Evolutionary conservation across 2,888 invertebrate species (phyloP), one percentile per base, ranked within the genome.

Genomic region (Platycheirus rosarum): DNA sequence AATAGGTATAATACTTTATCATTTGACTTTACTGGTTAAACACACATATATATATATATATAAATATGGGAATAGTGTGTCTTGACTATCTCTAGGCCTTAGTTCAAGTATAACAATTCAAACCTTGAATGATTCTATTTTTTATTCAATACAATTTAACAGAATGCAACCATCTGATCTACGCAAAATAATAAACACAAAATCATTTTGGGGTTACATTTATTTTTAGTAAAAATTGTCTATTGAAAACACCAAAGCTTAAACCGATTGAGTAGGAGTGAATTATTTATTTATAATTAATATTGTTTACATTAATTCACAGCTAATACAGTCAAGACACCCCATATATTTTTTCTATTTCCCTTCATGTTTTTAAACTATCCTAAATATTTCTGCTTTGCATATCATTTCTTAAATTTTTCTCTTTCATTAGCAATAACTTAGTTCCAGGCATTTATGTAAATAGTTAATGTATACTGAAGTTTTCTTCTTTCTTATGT

Each of bases 1-100:
- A 35, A 37, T 40, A 3, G 13, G 13, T 82, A 20, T 82, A 82
- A 82, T 82, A 82, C 82, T 82, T 82, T 82, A 71, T 69, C 63
- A 73, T 77, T 82, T 73, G 71, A 73, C 70, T 55, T 63, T 71
- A 76, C 68, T 77, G 82, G 68, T 77, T 77, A 75, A 70, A 74
- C 49, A 75, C 74, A 55, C 48, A 48, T 20, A 23, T 55, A 16
- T 44, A 26, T 42, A 51, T 77, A 20, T 71, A 32, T 73, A 60
- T 37, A 53, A 11, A 53, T 65, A 26, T 20, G 44, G 40, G 68
- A 62, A 42, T 35, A 68, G 20, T 26, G 42, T 66, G 70, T 42
- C 26, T 57, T 74, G 69, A 69, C 57, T 74, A 69, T 29, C n/a
- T n/a, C n/a, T n/a, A n/a, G n/a, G n/a, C n/a, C n/a, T n/a, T n/a